Conservation (phyloP, 2,888 invertebrate genomes). For the Geotrupes spiniger region DNA sequence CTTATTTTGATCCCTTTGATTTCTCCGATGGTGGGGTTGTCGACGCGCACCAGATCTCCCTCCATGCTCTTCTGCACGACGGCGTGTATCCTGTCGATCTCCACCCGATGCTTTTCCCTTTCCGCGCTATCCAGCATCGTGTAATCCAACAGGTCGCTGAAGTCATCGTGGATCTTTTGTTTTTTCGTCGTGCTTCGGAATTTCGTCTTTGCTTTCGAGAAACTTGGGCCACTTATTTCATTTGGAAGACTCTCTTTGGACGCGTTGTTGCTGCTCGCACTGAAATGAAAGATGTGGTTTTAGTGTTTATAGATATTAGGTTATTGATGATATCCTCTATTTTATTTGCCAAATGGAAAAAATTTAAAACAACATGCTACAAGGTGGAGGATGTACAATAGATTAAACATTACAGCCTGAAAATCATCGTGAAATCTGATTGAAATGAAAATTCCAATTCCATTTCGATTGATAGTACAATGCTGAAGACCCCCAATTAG, state of each 20-base stretch:
- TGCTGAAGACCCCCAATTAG: no score
- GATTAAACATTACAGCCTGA: no score
- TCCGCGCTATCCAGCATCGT: constrained; percentile 54
- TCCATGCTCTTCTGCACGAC: constrained; percentile 53
- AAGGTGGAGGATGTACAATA: no score
- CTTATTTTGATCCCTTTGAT: constrained; percentile 56
- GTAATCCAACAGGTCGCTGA: constrained; percentile 59
- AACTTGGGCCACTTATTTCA: constrained; percentile 23
- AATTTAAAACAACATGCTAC: no score
- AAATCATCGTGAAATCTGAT: no score
- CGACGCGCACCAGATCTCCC: constrained; percentile 54
- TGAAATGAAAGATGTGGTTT: constrained; percentile 36
- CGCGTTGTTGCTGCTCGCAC: constrained; percentile 45
- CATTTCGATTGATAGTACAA: no score
- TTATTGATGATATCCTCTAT: not conserved
- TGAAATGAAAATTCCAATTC: no score
- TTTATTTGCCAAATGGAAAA: no score
- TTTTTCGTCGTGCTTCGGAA: constrained; percentile 38
- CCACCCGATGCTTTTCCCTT: constrained; percentile 51
- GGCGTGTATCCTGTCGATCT: constrained; percentile 54
- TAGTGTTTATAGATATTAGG: no score
- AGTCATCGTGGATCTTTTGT: constrained; percentile 56
- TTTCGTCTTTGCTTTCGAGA: constrained; percentile 26
- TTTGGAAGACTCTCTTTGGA: constrained; percentile 46
- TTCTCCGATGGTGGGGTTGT: constrained; percentile 71